Evolutionary conservation across 2,797 vertebrate species (phyloP).

Genomic region (Selene dorsalis): DNA sequence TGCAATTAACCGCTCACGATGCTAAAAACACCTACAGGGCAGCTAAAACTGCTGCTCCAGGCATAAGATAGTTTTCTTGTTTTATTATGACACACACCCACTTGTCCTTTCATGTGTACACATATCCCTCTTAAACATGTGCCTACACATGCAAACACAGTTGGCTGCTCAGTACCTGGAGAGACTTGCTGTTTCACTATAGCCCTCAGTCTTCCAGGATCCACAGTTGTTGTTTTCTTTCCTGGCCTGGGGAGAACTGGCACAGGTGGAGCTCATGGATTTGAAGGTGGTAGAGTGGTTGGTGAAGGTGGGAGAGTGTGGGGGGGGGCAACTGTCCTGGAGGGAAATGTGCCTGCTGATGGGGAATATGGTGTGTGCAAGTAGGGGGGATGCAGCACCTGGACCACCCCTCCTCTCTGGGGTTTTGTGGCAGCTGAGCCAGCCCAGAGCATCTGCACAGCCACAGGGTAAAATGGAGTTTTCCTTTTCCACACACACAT

Average conservation of each 20-base stretch:
- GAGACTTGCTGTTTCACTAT: constrained; percentile 49
- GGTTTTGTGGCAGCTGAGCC: constrained; percentile 81
- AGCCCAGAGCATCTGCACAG: constrained; percentile 83
- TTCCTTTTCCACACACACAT: constrained; percentile 45
- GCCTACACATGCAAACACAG: constrained; percentile 30
- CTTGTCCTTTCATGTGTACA: constrained; percentile 42
- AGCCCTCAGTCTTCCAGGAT: constrained; percentile 54
- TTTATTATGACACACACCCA: constrained; percentile 56
- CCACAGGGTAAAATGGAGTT: constrained; percentile 80
- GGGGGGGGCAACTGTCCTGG: constrained; percentile 39
- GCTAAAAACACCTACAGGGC: constrained; percentile 71
- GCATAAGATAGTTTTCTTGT: constrained; percentile 51
- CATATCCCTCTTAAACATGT: constrained; percentile 23
- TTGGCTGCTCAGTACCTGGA: constrained; percentile 48
- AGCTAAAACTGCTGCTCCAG: constrained; percentile 54
- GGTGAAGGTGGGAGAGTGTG: constrained; percentile 2
- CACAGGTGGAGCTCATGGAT: constrained; percentile 72
- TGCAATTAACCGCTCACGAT: constrained; percentile 68
- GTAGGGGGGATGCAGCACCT: constrained; percentile 75
- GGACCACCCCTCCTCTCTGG: constrained; percentile 73
- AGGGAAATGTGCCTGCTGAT: constrained; percentile 60
- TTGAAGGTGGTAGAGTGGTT: constrained; percentile 58
- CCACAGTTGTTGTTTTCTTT: constrained; percentile 67
- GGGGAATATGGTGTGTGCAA: constrained; percentile 49
- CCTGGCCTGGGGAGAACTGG: constrained; percentile 68